A percentile compares a stretch with the other conserved stretches of the same genome.
These are phyloP conservation scores for Aldabrachelys gigantea DNA, from an alignment of 2,113 vertebrate genomes.

Conservation along the genomic window DNA sequence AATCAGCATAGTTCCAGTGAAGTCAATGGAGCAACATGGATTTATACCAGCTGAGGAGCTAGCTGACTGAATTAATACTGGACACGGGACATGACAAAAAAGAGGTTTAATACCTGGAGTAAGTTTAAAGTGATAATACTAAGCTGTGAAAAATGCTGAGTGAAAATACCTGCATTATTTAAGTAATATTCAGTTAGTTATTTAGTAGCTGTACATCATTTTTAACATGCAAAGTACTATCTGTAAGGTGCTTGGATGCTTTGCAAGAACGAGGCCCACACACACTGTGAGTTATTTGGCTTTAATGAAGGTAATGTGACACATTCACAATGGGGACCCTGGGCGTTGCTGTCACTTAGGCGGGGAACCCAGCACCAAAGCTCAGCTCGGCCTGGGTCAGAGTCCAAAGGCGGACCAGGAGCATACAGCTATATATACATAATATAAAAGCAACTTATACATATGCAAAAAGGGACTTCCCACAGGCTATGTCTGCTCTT, in stretches of 20 bases:
- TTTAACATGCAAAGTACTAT: not conserved
- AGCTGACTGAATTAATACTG: not conserved
- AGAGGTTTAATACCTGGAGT: conserved; percentile 8
- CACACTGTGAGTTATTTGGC: too few relatives aligned
- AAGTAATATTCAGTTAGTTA: conserved; percentile 50
- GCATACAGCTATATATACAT: too few relatives aligned
- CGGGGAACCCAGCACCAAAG: too few relatives aligned
- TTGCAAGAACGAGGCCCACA: too few relatives aligned
- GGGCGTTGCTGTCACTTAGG: too few relatives aligned
- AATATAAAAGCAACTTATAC: too few relatives aligned
- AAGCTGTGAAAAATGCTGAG: conserved; percentile 50
- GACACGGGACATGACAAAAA: not conserved
- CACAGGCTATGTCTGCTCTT: too few relatives aligned
- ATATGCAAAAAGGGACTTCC: too few relatives aligned
- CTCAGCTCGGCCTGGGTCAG: too few relatives aligned
- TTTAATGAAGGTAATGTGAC: too few relatives aligned
- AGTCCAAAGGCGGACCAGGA: too few relatives aligned
- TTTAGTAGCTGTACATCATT: conserved; percentile 25
- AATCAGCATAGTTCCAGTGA: not conserved
- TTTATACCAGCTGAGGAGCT: not conserved
- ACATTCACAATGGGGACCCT: too few relatives aligned
- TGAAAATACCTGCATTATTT: conserved; percentile 52
- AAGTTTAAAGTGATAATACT: conserved; percentile 28
- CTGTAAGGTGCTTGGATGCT: not conserved
- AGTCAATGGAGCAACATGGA: not conserved